Evolutionary conservation across 92 coral and sea anemone species (phyloP), one percentile per base, ranked within the genome.

Genomic region (Parazoanthus swiftii): DNA sequence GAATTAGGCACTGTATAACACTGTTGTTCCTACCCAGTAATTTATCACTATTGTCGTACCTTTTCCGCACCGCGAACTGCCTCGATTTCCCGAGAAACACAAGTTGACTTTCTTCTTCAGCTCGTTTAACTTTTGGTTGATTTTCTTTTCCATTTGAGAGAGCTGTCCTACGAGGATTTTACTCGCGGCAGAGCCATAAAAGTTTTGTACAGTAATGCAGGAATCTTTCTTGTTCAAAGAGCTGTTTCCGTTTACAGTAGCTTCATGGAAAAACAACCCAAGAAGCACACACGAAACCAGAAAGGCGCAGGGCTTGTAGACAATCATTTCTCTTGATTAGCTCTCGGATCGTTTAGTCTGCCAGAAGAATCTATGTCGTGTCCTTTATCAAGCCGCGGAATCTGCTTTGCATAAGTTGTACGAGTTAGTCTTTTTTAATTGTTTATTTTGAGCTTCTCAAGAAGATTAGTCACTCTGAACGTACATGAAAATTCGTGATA

Each of bases 81-180:
- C 43, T 20, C 20, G 26, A 6, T 23, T 68, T 68, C 35, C 74
- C 1, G 74, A 68, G 35, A 5, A 23, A 68, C 74, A 68, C 10
- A 10, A 68, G 10, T 6, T 9, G 18, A 72, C 76, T 72, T 72
- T 29, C 20, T 72, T 72, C 76, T 72, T 21, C 39, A 72, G 18
- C 39, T 9, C 76, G 18, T 29, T 72, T 18, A 72, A 25, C 76
- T 29, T 72, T 38, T 70, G 38, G 10, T 29, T 70, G 75, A 70
- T 70, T 70, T 70, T 70, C 76, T 72, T n/a, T 11, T 72, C 76
- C 76, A 72, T 72, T 37, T 9, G 76, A 26, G 42, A 72, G 39
- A 72, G 39, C 42, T 72, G 42, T 9, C 37, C 8, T 42, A 29
- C 8, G 39, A 72, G 10, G 35, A 9, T 6, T 72, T 72, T 72